phyloP scores from a whole-genome alignment of 2,888 invertebrate genomes.

The Acanthoscelides obtectus region DNA sequence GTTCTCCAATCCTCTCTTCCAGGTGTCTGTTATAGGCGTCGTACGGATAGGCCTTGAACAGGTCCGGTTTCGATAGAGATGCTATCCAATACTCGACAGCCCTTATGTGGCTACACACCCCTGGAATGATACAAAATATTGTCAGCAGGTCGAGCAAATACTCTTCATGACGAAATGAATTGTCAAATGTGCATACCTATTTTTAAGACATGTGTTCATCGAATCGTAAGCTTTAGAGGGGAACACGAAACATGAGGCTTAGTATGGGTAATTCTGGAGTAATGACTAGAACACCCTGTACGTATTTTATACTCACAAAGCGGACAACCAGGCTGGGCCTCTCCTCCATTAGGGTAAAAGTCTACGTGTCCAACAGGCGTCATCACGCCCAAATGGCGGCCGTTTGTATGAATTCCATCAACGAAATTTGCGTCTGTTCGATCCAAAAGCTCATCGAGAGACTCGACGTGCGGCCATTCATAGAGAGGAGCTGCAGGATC shows the following conservation, averaged over 20 bases:
- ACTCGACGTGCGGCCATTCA: constrained; percentile 37
- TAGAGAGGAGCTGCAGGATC: constrained; percentile 55
- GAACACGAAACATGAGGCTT: too few species aligned
- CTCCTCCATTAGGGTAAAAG: constrained; percentile 59
- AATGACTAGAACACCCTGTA: too few species aligned
- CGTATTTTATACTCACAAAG: constrained; percentile 32
- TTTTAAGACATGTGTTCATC: too few species aligned
- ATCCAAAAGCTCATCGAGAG: constrained; percentile 46
- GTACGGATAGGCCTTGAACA: constrained; percentile 38
- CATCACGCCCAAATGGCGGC: constrained; percentile 45
- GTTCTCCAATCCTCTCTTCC: constrained; percentile 9
- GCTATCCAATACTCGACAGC: constrained; percentile 40
- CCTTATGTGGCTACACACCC: constrained; percentile 39
- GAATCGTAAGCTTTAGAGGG: too few species aligned
- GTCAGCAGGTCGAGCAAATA: too few species aligned
- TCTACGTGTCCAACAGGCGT: constrained; percentile 52
- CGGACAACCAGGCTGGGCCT: constrained; percentile 53
- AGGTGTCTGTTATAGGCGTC: constrained; percentile 33
- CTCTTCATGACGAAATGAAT: too few species aligned
- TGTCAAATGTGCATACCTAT: too few species aligned
- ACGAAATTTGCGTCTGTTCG: constrained; percentile 50
- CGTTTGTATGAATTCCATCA: constrained; percentile 56
- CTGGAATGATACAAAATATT: constrained; percentile 25
- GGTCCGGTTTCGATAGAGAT: constrained; percentile 36
- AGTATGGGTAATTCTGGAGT: too few species aligned